phyloP scores from a whole-genome alignment of 92 coral and sea anemone species.

The Isaurus tuberculatus region DNA sequence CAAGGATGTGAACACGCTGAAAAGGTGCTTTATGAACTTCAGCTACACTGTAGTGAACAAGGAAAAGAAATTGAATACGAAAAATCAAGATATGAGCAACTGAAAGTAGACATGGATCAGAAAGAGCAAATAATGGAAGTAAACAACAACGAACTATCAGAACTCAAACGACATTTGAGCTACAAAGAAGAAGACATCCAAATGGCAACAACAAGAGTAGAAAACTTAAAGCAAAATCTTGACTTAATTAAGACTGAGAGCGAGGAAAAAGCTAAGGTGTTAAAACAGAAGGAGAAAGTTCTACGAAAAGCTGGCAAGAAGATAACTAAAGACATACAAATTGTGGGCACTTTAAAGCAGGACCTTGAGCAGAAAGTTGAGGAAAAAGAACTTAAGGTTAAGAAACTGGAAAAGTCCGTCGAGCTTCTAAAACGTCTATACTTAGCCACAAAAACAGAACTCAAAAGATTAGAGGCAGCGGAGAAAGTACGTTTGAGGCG shows the following conservation, averaged over 20 bases:
- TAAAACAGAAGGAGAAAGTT: constrained; percentile 41
- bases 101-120: constrained; percentile 34
- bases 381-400: constrained; percentile 62
- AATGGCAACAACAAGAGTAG: constrained; percentile 48
- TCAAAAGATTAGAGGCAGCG: constrained; percentile 66
- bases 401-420: constrained; percentile 60
- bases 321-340: constrained; percentile 19
- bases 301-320: constrained; percentile 46
- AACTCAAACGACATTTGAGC: constrained; percentile 24
- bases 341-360: constrained; percentile 45
- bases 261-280: constrained; percentile 33
- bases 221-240: constrained; percentile 28
- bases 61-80: constrained; percentile 39
- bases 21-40: constrained; percentile 9
- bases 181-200: constrained; percentile 33
- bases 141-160: constrained; percentile 48
- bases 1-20: constrained; percentile 14
- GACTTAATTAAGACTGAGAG: constrained; percentile 28
- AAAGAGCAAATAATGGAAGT: constrained; percentile 69
- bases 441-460: constrained; percentile 71
- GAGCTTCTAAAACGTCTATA: constrained; percentile 67
- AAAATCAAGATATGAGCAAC: constrained; percentile 32
- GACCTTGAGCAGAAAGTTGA: constrained; percentile 52
- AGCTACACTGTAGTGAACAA: constrained; percentile 19
- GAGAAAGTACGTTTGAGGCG: constrained; percentile 59